Percentiles rank a stretch among this genome's conserved stretches.
phyloP scores from a whole-genome alignment of 2,888 invertebrate species.

The Ennomos quercinarius region DNA sequence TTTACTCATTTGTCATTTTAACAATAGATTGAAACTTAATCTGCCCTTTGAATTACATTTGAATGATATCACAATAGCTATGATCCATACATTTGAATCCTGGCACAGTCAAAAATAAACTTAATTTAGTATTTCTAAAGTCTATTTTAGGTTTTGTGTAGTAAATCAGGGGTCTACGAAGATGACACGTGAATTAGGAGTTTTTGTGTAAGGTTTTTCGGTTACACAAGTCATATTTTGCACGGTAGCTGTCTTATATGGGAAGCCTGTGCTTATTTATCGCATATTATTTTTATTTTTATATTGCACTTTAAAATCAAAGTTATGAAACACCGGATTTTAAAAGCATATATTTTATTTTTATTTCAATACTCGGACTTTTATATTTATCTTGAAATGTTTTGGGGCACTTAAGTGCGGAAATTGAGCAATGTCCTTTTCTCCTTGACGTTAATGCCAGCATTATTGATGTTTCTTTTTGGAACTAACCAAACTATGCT shows the following conservation, averaged over 20 bases:
- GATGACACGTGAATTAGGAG: background rate
- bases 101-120: constrained; percentile 1
- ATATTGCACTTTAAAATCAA: no score
- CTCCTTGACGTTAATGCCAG: no score
- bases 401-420: no score
- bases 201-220: constrained; percentile 1
- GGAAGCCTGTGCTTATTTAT: background rate
- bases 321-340: no score
- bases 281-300: no score
- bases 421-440: no score
- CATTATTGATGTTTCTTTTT: no score
- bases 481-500: no score
- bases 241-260: constrained; percentile 37
- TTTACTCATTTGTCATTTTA: constrained; percentile 16
- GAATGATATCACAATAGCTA: constrained; percentile 13
- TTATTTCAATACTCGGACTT: no score
- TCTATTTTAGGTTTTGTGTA: background rate
- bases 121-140: background rate
- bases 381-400: no score
- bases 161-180: background rate
- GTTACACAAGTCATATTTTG: constrained; percentile 40
- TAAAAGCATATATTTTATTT: no score
- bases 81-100: no score
- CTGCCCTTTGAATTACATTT: constrained; percentile 18
- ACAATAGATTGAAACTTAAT: constrained; percentile 24